Evolutionary conservation across 2,888 invertebrate genomes (phyloP), one percentile per base, ranked within the genome.

Genomic region (Pardosa pseudoannulata): DNA sequence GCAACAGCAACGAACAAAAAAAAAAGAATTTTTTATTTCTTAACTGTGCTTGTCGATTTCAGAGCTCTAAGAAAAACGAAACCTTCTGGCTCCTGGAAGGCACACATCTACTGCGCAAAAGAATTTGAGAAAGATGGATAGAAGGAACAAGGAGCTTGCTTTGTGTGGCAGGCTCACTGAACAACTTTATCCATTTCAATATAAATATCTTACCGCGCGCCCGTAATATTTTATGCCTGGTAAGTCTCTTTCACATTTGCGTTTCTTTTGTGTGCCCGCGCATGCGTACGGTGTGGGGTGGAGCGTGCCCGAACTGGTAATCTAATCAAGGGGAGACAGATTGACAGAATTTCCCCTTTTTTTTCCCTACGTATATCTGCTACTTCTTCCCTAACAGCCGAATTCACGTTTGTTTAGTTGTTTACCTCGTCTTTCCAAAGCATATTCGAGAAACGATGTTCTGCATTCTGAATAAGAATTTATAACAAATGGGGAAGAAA

Each of bases 121-220:
- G 31, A 65, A 56, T 56, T 56, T 11, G 5, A 16, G 11, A 56
- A 56, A 56, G 16, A 29, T 36, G 32, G 67, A 67, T 32, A 2
- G 70, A 75, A 65, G 9, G 46, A 46, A 72, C 64, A 46, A 62
- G 70, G n/a, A 39, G 56, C 16, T 50, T 41, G 72, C 28, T 31
- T 72, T 83, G 70, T 72, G 65, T 76, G 64, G 71, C 64, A 56
- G 72, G 50, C 16, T 67, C 56, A 16, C 67, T 67, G 78, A 85
- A 73, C 67, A 85, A 85, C 73, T 85, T 78, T 67, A 85, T 85
- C 83, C 78, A 67, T 85, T 78, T 67, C 83, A 78, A 78, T 85
- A 79, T 73, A 73, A 78, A 85, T 85, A 85, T 85, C 68, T 68
- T 73, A 62, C 78, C 83, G 27, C 13, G 46, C 36, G 65, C 71